Percentiles rank a stretch among this genome's conserved stretches.
phyloP scores from a whole-genome alignment of 92 coral and sea anemone species.

The Phymanthus crucifer region DNA sequence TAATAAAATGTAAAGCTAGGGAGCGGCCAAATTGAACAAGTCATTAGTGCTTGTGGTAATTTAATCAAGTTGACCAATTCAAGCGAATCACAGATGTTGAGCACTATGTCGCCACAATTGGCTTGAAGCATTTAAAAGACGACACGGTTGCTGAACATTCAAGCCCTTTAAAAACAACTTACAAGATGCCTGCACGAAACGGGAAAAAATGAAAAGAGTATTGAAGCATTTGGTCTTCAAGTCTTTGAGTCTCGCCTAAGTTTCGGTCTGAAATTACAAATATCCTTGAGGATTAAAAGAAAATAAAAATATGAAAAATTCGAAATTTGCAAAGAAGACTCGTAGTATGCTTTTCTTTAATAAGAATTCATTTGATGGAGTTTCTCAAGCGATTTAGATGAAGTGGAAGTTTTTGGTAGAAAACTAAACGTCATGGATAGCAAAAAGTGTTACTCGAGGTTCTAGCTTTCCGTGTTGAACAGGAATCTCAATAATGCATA shows the following conservation, averaged over 20 bases:
- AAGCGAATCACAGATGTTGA: not conserved
- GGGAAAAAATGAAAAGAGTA: not conserved
- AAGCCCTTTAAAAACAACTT: constrained; percentile 4
- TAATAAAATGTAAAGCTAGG: not conserved
- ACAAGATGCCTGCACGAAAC: not conserved
- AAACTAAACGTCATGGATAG: too few relatives aligned
- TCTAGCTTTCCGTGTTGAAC: not conserved
- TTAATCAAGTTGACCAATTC: constrained; percentile 2
- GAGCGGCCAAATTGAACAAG: not conserved
- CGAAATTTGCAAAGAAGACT: not conserved
- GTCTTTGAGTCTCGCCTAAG: not conserved
- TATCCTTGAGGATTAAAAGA: not conserved
- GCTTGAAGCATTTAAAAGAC: not conserved
- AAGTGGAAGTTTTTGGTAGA: too few relatives aligned
- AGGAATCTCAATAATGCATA: not conserved
- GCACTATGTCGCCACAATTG: constrained; percentile 1
- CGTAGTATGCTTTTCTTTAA: not conserved
- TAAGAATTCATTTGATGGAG: not conserved
- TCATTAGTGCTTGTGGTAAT: not conserved
- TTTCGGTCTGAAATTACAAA: not conserved
- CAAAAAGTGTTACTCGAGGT: not conserved
- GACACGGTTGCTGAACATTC: not conserved
- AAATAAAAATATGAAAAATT: not conserved
- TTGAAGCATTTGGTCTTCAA: not conserved
- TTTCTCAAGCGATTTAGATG: not conserved